These are phyloP conservation scores for Limnephilus rhombicus DNA, from an alignment of 2,888 invertebrate genomes.

Conservation along the genomic window DNA sequence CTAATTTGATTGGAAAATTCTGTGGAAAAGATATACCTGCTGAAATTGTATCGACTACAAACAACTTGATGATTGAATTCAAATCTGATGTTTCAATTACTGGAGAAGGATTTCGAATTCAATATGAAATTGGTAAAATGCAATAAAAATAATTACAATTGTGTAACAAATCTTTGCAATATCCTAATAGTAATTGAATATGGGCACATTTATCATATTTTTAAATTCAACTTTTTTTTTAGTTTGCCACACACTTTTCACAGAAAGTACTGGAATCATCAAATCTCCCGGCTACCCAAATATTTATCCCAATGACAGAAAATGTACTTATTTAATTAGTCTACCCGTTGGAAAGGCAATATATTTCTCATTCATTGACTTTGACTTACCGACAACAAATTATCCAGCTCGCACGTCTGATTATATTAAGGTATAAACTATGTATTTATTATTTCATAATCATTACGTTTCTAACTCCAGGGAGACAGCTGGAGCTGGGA, in stretches of 20 bases:
- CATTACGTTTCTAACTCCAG: too few relatives aligned
- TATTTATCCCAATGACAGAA: conserved; percentile 79
- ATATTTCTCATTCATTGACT: conserved; percentile 80
- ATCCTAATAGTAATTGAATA: background rate
- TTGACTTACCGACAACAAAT: conserved; percentile 79
- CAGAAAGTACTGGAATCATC: conserved; percentile 80
- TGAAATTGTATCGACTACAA: conserved; percentile 77
- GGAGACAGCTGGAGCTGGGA: too few relatives aligned
- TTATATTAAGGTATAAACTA: conserved; percentile 69
- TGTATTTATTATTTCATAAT: background rate
- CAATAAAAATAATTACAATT: background rate
- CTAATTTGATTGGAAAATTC: conserved; percentile 84
- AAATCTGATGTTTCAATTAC: conserved; percentile 77
- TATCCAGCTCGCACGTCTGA: conserved; percentile 76
- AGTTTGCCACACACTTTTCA: conserved; percentile 82
- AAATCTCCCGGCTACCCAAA: conserved; percentile 87
- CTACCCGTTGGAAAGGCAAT: conserved; percentile 82
- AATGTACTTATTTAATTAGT: conserved; percentile 84
- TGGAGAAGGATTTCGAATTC: conserved; percentile 79
- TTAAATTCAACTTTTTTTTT: conserved; percentile 66
- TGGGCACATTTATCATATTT: background rate
- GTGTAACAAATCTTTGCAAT: background rate
- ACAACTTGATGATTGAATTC: conserved; percentile 81
- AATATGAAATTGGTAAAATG: conserved; percentile 66
- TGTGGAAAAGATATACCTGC: conserved; percentile 84